Evolutionary conservation across 2,113 vertebrate species (phyloP).

Genomic region (Alligator sinensis): DNA sequence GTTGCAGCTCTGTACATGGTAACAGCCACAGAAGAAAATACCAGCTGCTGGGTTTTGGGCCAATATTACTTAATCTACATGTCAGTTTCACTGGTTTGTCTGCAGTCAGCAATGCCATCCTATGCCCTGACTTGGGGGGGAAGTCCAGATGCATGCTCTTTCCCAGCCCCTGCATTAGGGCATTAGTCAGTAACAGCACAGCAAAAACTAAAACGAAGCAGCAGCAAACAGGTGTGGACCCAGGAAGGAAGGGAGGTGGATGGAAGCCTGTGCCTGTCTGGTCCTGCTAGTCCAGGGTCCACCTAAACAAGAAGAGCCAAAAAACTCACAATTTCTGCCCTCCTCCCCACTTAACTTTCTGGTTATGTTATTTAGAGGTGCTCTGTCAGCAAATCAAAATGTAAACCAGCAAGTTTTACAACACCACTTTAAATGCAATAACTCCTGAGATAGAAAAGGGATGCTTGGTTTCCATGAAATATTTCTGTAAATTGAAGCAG

Average conservation of each 20-base stretch:
- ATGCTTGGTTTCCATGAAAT: background rate
- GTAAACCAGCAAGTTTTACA: background rate
- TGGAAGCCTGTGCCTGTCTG: background rate
- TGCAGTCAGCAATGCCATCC: background rate
- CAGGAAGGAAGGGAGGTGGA: background rate
- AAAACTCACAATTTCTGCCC: background rate
- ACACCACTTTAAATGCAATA: background rate
- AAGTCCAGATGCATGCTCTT: background rate
- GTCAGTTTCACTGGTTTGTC: background rate
- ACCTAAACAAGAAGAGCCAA: background rate
- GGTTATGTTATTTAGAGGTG: background rate
- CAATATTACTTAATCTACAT: background rate
- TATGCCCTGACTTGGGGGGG: fast-evolving
- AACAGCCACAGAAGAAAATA: background rate
- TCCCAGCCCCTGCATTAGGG: background rate
- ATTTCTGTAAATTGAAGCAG: background rate
- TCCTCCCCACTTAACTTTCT: background rate
- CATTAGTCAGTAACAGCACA: background rate
- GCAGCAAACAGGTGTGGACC: background rate
- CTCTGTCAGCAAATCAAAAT: background rate
- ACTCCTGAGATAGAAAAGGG: background rate
- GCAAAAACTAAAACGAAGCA: background rate
- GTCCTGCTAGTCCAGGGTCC: background rate
- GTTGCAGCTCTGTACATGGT: background rate
- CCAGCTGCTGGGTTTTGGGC: background rate